Evolutionary conservation across 2,797 vertebrate genomes (phyloP), one percentile per base, ranked within the genome.

Genomic region (Sebastes minor): DNA sequence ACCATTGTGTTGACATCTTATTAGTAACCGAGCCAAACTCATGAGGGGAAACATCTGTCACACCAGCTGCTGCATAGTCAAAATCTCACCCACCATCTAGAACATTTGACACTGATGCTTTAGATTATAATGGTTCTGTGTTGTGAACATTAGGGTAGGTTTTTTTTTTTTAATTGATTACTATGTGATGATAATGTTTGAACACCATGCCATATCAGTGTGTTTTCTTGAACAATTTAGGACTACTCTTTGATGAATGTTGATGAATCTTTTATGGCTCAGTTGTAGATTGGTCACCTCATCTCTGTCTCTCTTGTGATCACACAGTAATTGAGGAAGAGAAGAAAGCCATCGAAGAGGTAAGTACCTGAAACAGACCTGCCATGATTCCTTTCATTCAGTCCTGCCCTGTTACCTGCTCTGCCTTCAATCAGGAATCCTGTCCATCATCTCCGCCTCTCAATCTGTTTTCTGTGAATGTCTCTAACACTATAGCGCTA

Each of bases 301-400:
- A 70, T 52, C 27, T 57, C 14, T 70, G 32, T 70, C 53, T 35
- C n/a, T 56, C 28, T 33, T 55, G 18, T 71, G 27, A 61, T 71
- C 56, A 30, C 55, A 71, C 69, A 71, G 69, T 46, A 23, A 71
- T 71, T 11, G 1, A 30, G 1, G 35, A 60, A 1, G 69, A 71
- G 25, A 71, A 61, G 56, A 7, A 4, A 2, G 69, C 69, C 69
- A 60, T 60, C 25, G 3, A 14, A 22, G 56, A 71, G 69, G 69
- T 3, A 69, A 71, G 33, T 38, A 89, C 88, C 27, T 83, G 71
- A 86, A 78, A 65, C 7, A 2, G 9, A 9, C 8, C 62, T 13
- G 22, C 28, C 46, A 72, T 69, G 53, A 63, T 56, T 64, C 27
- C 23, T 65, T 33, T 64, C n/a, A 77, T 38, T 66, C 66, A 46